A percentile compares a stretch with the other conserved stretches of the same genome.
phyloP scores from a whole-genome alignment of 2,797 vertebrate genomes.

The Macropodus opercularis region DNA sequence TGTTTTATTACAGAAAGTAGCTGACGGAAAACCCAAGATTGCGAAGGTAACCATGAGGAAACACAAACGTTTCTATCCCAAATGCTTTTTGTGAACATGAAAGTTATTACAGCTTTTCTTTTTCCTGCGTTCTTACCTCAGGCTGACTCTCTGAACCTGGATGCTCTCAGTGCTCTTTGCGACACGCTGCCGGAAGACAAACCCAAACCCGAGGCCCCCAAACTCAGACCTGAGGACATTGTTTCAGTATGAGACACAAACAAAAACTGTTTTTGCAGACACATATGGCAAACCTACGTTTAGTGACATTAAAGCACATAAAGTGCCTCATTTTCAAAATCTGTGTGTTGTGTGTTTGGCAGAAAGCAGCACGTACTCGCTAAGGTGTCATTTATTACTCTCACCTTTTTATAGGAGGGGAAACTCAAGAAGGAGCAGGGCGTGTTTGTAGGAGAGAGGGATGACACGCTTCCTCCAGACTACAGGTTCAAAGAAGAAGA shows the following conservation, averaged over 20 bases:
- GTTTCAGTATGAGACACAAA: conserved; percentile 65
- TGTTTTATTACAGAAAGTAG: conserved; percentile 24
- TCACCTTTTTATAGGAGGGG: no score
- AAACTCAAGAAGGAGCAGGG: no score
- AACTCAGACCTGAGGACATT: conserved; percentile 75
- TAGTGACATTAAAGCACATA: no score
- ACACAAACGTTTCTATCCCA: not conserved
- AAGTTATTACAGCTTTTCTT: not conserved
- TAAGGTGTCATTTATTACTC: no score
- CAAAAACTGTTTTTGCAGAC: no score
- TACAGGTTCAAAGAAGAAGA: no score
- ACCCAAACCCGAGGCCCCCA: conserved; percentile 65
- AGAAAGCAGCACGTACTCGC: no score
- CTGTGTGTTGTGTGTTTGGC: no score
- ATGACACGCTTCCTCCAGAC: no score
- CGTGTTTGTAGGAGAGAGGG: no score
- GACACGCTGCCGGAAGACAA: conserved; percentile 58
- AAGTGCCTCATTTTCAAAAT: no score
- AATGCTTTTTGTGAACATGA: not conserved
- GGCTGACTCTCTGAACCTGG: conserved; percentile 60
- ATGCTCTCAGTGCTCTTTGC: conserved; percentile 70
- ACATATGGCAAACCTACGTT: no score
- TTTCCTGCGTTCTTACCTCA: conserved; percentile 30
- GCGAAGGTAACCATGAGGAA: conserved; percentile 7
- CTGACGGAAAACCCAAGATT: conserved; percentile 12